Evolutionary conservation across 2,888 invertebrate genomes (phyloP).

Genomic region (Xestia sexstrigata): DNA sequence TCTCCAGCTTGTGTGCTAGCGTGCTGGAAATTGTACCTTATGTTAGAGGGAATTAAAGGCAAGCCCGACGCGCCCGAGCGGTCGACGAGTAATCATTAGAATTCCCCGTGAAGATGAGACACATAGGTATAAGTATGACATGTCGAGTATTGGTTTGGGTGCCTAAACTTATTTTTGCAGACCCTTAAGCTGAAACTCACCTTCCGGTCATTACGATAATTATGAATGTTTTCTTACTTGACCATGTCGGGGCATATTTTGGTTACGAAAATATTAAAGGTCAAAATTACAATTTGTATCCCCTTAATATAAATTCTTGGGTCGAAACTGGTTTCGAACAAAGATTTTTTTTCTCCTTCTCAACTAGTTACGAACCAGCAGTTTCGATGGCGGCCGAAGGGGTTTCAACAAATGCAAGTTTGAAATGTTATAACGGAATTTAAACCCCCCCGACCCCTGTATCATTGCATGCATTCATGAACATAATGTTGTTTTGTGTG

Average conservation of each 20-base stretch:
- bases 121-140: neutral
- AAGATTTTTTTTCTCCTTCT: too few relatives aligned
- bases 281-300: too few relatives aligned
- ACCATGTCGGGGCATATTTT: too few relatives aligned
- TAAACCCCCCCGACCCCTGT: too few relatives aligned
- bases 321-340: too few relatives aligned
- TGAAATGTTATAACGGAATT: neutral
- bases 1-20: constrained; percentile 4
- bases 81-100: neutral
- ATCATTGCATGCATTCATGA: neutral
- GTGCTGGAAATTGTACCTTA: constrained; percentile 7
- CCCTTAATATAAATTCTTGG: too few relatives aligned
- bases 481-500: neutral
- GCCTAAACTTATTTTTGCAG: neutral
- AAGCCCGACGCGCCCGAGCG: neutral
- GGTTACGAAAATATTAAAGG: too few relatives aligned
- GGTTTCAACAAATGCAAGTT: neutral
- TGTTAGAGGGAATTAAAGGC: neutral
- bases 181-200: neutral
- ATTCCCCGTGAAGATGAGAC: neutral
- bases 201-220: neutral
- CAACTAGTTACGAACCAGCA: too few relatives aligned
- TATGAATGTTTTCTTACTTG: neutral
- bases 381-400: too few relatives aligned
- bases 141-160: neutral